Evolutionary conservation across 2,797 vertebrate genomes (phyloP), one percentile per base, ranked within the genome.

Genomic region (Distichodus sexfasciatus): DNA sequence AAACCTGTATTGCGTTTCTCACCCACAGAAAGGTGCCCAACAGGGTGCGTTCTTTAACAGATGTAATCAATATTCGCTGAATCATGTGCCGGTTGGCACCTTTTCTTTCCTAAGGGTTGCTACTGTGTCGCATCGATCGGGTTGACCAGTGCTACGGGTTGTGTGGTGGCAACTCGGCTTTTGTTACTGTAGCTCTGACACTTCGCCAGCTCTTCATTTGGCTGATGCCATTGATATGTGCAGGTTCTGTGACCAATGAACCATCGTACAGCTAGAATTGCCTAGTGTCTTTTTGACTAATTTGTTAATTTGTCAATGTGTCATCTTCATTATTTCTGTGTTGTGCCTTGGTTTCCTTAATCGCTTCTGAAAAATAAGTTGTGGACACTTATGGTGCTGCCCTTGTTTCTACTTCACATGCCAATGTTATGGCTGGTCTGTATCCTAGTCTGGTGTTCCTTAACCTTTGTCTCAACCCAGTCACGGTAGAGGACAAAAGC

Each of bases 121-220:
- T 66, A 69, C 69, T 75, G 58, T 66, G 62, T 70, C n/a, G 17
- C 75, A 78, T 78, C 65, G 72, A 75, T 72, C 66, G 69, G 40
- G 69, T 55, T 40, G 31, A 24, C 31, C 19, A 0, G 3, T 54
- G 63, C 40, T 17, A 60, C 55, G 33, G 57, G 47, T 67, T 71
- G 24, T 71, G 24, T 41, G 29, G 38, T 11, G 15, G 57, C 24
- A 15, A 26, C 9, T 26, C 10, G 36, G 55, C 12, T 46, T 48
- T 17, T 26, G 28, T n/a, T 71, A 24, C n/a, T 54, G 46, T 24
- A 51, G 64, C 63, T 71, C 23, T 11, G 62, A 55, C 40, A 19
- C 36, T 11, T 60, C 48, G 58, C 36, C 36, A 31, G 50, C 29
- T 19, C 38, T 50, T 33, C 14, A 55, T 46, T 21, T 71, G 31